Evolutionary conservation across 1,140 invertebrate genomes (phyloP), one percentile per base, ranked within the genome.

Genomic region (Brachionus paranguensis): DNA sequence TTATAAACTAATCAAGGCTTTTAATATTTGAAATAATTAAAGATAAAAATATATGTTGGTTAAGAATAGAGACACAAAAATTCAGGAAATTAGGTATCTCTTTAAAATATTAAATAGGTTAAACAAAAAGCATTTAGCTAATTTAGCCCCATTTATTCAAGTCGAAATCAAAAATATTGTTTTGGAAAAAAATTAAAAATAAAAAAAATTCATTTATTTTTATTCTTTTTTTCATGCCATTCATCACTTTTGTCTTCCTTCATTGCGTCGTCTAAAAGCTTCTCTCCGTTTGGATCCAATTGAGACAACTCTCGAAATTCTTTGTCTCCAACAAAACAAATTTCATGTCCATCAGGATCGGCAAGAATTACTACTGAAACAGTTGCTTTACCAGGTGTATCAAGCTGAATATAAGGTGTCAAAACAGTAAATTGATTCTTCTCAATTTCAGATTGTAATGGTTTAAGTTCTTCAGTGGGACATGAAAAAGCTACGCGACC

Each of bases 281-380:
- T 68, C 76, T 72, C 43, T 17, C 93, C 95, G 79, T 93, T 91
- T 10, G 93, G 92, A 87, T 99, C 96, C 11, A 95, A 91, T 86
- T 94, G 91, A 0, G 96, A 98, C 37, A 99, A 89, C 87, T 96
- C 91, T 37, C 92, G 89, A 90, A 97, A 99, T 33, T 93, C 95
- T 91, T 97, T 95, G 87, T 98, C 96, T 85, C 97, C 96, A 14
- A 99, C 97, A 90, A 98, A 98, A 90, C 97, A 98, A 85, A 99
- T 99, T 91, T 99, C 96, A 91, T 99, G 96, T 1, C 92, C 95
- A 91, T 99, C 95, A 93, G 96, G 96, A 91, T 99, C 97, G 37
- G 94, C 94, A 7, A 98, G 90, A 87, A 99, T 99, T 24, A 99
- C 94, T 33, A 99, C 97, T 84, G 94, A 91, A 0, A 99, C 97